Evolutionary conservation across 1,140 invertebrate species (phyloP).

Genomic region (Diachasma alloeum): DNA sequence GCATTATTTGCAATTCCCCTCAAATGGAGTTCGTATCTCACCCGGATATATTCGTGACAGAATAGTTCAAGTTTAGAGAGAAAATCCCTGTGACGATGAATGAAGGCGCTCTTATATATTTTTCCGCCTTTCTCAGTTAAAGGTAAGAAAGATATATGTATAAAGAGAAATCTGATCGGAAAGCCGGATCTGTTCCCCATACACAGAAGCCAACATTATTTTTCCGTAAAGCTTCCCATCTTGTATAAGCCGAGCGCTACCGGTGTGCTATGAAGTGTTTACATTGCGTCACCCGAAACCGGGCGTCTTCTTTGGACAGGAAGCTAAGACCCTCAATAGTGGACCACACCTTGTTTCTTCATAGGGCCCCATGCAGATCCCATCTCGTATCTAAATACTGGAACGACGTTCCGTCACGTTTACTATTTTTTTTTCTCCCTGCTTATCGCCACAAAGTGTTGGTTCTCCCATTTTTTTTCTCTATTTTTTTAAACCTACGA

Average conservation of each 20-base stretch:
- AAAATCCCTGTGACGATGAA: neutral
- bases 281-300: neutral
- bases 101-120: neutral
- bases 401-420: neutral
- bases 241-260: neutral
- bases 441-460: neutral
- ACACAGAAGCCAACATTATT: conserved; percentile 2
- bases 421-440: neutral
- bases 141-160: neutral
- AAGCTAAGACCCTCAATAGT: neutral
- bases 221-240: neutral
- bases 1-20: no score
- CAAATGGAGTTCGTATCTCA: no score
- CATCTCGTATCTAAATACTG: conserved; percentile 1
- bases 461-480: no score
- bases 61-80: no score
- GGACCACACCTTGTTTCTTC: neutral
- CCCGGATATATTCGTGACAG: no score
- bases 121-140: neutral
- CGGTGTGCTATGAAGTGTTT: neutral
- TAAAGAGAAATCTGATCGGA: conserved; percentile 8
- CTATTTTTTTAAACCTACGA: no score
- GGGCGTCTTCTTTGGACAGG: neutral
- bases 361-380: neutral
- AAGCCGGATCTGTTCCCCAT: neutral